Evolutionary conservation across 2,888 invertebrate species (phyloP).

Genomic region (Hydraecia micacea): DNA sequence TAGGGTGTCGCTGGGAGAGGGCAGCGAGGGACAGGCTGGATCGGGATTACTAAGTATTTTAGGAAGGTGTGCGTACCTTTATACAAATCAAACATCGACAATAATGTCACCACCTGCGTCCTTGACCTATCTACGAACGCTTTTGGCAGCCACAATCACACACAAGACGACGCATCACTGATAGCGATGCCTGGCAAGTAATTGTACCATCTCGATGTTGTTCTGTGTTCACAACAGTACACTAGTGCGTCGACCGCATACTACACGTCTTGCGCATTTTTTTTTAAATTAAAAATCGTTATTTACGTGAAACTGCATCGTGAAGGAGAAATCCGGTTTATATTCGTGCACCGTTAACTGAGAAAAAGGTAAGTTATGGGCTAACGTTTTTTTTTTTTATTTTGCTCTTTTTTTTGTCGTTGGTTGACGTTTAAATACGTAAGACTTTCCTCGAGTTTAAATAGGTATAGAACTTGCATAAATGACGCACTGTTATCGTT

Average conservation of each 20-base stretch:
- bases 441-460: slow-evolving; percentile 35
- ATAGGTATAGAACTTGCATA: slow-evolving; percentile 44
- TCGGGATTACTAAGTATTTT: no score
- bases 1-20: no score
- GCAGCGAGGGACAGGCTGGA: no score
- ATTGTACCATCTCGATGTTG: slow-evolving; percentile 59
- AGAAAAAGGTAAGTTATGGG: slow-evolving; percentile 53
- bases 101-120: slow-evolving; percentile 36
- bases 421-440: neutral
- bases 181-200: slow-evolving; percentile 56
- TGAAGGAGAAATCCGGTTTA: slow-evolving; percentile 63
- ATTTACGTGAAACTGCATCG: slow-evolving; percentile 62
- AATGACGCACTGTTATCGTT: slow-evolving; percentile 38
- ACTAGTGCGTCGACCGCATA: slow-evolving; percentile 63
- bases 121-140: slow-evolving; percentile 57
- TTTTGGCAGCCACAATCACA: slow-evolving; percentile 45
- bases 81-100: slow-evolving; percentile 8
- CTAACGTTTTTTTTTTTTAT: neutral
- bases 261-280: slow-evolving; percentile 63
- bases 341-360: slow-evolving; percentile 58
- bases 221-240: slow-evolving; percentile 64
- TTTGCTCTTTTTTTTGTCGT: slow-evolving; percentile 1
- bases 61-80: no score
- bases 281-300: slow-evolving; percentile 52
- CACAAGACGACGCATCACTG: slow-evolving; percentile 52